A percentile compares a stretch with the other conserved stretches of the same genome.
Conservation (phyloP, 2,888 invertebrate species). For the Heterodera filipjevi region DNA sequence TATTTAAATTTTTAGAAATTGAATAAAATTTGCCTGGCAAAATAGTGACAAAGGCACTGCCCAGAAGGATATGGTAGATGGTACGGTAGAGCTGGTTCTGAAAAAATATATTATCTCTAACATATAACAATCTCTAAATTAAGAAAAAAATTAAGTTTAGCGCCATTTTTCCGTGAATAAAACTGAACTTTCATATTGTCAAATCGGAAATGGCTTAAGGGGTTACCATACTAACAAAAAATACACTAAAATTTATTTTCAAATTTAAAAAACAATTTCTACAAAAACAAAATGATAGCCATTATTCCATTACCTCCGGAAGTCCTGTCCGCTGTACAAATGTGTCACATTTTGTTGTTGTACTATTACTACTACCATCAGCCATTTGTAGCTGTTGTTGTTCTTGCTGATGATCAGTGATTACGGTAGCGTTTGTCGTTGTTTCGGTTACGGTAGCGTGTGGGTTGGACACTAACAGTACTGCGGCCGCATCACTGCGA, state of each 20-base stretch:
- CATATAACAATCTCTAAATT: no score
- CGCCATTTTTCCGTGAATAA: no score
- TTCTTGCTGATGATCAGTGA: neutral
- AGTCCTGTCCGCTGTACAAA: conserved; percentile 43
- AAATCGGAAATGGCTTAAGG: no score
- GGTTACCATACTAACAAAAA: no score
- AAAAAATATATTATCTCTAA: no score
- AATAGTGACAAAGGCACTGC: conserved; percentile 57
- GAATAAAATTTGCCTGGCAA: conserved; percentile 19
- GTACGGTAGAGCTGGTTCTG: conserved; percentile 60
- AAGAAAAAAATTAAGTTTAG: no score
- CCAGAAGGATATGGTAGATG: conserved; percentile 59
- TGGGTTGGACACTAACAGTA: neutral
- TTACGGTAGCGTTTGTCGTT: neutral
- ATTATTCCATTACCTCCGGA: conserved; percentile 40
- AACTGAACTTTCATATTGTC: no score
- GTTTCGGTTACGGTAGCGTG: neutral
- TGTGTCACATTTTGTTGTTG: conserved; percentile 6
- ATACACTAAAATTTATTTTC: no score
- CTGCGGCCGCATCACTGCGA: neutral
- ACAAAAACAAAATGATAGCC: no score
- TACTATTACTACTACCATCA: no score
- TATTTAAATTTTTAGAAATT: no score
- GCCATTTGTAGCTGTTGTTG: neutral
- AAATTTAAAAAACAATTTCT: no score